phyloP scores from a whole-genome alignment of 2,888 invertebrate genomes.

The Hyposoter dolosus region DNA sequence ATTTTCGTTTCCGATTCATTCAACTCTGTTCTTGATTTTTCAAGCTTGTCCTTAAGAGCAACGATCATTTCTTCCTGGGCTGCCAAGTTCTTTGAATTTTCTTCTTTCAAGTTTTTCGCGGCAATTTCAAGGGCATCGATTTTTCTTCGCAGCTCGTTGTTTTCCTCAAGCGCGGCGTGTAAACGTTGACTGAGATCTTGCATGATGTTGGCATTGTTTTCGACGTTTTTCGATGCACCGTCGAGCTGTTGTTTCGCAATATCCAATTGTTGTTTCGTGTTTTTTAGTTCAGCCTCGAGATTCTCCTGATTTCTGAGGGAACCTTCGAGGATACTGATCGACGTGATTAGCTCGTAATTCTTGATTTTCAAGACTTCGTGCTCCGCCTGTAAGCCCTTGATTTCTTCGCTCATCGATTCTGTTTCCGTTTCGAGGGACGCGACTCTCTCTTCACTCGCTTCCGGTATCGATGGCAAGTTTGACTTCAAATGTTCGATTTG shows the following conservation, averaged over 20 bases:
- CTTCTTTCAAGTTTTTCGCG: constrained; percentile 76
- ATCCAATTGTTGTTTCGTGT: constrained; percentile 85
- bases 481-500: constrained; percentile 80
- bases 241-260: constrained; percentile 85
- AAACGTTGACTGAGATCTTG: constrained; percentile 72
- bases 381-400: constrained; percentile 85
- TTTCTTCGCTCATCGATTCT: constrained; percentile 82
- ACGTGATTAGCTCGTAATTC: constrained; percentile 75
- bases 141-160: constrained; percentile 82
- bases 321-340: constrained; percentile 78
- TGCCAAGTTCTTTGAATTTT: constrained; percentile 75
- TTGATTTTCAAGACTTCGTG: constrained; percentile 74
- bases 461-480: constrained; percentile 82
- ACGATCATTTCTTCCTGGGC: constrained; percentile 75
- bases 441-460: constrained; percentile 81
- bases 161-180: constrained; percentile 76
- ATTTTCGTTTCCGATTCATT: constrained; percentile 81
- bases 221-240: constrained; percentile 78
- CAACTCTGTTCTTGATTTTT: constrained; percentile 81
- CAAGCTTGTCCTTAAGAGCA: constrained; percentile 77
- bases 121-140: constrained; percentile 80
- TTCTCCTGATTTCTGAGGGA: constrained; percentile 86
- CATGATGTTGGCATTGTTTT: constrained; percentile 75
- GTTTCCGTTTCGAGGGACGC: constrained; percentile 82
- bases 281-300: constrained; percentile 86